A percentile compares a stretch with the other conserved stretches of the same genome.
These are phyloP conservation scores for Tortrix viridana DNA, from an alignment of 2,888 invertebrate species.

Conservation along the genomic window DNA sequence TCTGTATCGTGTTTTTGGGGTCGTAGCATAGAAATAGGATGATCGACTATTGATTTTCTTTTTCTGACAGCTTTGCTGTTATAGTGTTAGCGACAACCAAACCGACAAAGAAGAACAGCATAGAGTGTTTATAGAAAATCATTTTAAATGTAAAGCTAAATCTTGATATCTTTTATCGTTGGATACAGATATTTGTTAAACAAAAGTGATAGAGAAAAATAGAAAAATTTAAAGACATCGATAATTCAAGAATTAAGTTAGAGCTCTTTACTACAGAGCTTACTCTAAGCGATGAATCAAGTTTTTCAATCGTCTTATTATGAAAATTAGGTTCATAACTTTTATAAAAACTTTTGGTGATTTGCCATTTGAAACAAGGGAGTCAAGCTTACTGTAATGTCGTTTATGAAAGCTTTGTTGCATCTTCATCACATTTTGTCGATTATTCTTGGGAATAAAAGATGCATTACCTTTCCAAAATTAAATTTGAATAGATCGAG, in stretches of 20 bases:
- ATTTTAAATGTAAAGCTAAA: too few species aligned
- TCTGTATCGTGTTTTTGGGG: too few species aligned
- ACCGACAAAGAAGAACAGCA: too few species aligned
- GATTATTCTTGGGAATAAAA: background rate
- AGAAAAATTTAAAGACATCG: slow-evolving; percentile 2
- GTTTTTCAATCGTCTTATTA: slow-evolving; percentile 63
- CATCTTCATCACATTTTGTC: slow-evolving; percentile 9
- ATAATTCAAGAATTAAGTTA: slow-evolving; percentile 1
- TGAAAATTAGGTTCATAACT: slow-evolving; percentile 56
- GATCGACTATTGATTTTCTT: too few species aligned
- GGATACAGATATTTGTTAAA: too few species aligned
- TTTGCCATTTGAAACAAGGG: slow-evolving; percentile 26
- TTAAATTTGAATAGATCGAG: too few species aligned
- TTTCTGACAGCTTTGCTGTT: too few species aligned
- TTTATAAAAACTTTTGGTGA: slow-evolving; percentile 33
- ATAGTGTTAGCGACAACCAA: too few species aligned
- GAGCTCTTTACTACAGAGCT: slow-evolving; percentile 48
- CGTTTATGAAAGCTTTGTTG: slow-evolving; percentile 10
- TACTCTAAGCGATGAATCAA: slow-evolving; percentile 60
- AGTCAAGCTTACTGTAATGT: slow-evolving; percentile 15
- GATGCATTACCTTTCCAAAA: background rate
- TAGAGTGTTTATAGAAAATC: too few species aligned
- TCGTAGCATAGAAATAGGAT: too few species aligned
- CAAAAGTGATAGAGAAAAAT: too few species aligned
- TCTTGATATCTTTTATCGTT: too few species aligned